phyloP scores from a whole-genome alignment of 2,113 vertebrate species.

The Clarias macrocephalus region DNA sequence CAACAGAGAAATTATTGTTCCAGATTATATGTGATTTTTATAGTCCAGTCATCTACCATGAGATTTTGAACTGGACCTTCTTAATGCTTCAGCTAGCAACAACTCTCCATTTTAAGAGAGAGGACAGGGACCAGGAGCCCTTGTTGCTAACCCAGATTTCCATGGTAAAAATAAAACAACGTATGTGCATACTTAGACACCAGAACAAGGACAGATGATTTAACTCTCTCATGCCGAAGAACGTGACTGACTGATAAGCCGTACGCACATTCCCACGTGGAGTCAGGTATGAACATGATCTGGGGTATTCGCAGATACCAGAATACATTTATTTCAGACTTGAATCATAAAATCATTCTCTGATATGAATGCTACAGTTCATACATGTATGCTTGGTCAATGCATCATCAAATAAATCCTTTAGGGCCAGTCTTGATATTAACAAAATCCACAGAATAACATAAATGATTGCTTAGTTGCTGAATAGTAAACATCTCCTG shows the following conservation, averaged over 20 bases:
- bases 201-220: slow-evolving; percentile 72
- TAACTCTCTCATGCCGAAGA: slow-evolving; percentile 69
- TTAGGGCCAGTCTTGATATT: not conserved
- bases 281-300: not conserved
- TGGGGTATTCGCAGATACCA: not conserved
- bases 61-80: slow-evolving; percentile 26
- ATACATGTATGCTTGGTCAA: not conserved
- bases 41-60: slow-evolving; percentile 22
- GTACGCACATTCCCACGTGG: slow-evolving; percentile 49
- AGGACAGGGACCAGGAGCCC: slow-evolving; percentile 60
- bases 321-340: not conserved
- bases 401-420: not conserved
- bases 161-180: slow-evolving; percentile 71
- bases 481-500: slow-evolving; percentile 62
- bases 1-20: not conserved
- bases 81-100: slow-evolving; percentile 13
- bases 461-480: not conserved
- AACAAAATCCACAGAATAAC: not conserved
- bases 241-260: slow-evolving; percentile 55
- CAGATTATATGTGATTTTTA: not conserved
- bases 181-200: slow-evolving; percentile 70
- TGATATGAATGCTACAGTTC: not conserved
- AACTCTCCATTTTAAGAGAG: slow-evolving; percentile 48
- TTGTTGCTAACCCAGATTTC: slow-evolving; percentile 67
- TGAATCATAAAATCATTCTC: not conserved